phyloP scores from a whole-genome alignment of 2,113 vertebrate genomes.

The Pungitius pungitius region DNA sequence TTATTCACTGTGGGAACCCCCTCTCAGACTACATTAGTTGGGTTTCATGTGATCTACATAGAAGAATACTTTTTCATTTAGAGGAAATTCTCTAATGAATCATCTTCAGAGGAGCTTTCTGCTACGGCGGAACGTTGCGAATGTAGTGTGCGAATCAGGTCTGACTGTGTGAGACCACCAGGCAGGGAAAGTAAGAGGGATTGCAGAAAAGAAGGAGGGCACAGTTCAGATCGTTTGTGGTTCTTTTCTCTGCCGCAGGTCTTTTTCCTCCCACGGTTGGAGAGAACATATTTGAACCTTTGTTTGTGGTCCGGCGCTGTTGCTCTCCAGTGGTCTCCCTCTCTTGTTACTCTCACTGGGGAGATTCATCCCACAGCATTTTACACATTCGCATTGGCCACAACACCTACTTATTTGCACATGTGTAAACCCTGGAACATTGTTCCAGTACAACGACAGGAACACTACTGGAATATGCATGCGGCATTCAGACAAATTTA shows the following conservation, averaged over 20 bases:
- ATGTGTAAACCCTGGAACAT: slow-evolving; percentile 37
- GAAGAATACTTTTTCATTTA: slow-evolving; percentile 20
- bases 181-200: slow-evolving; percentile 29
- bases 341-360: slow-evolving; percentile 42
- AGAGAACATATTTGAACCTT: slow-evolving; percentile 60
- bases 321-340: slow-evolving; percentile 59
- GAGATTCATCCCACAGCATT: slow-evolving; percentile 51
- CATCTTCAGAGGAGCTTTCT: slow-evolving; percentile 35
- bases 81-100: slow-evolving; percentile 43
- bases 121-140: slow-evolving; percentile 17
- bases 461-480: slow-evolving; percentile 38
- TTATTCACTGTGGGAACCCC: slow-evolving; percentile 8
- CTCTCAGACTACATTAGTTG: not conserved
- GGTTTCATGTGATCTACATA: slow-evolving; percentile 28
- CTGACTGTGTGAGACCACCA: slow-evolving; percentile 51
- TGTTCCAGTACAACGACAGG: slow-evolving; percentile 29
- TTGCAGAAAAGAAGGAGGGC: slow-evolving; percentile 12
- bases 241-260: slow-evolving; percentile 51
- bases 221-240: slow-evolving; percentile 53
- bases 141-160: slow-evolving; percentile 46
- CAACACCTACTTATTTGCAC: slow-evolving; percentile 42
- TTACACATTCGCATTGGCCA: slow-evolving; percentile 36
- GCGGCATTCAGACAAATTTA: slow-evolving; percentile 28
- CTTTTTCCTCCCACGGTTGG: slow-evolving; percentile 47
- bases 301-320: slow-evolving; percentile 52